A percentile compares a stretch with the other conserved stretches of the same genome.
Conservation (phyloP, 2,797 vertebrate genomes). For the Lycodopsis pacificus region DNA sequence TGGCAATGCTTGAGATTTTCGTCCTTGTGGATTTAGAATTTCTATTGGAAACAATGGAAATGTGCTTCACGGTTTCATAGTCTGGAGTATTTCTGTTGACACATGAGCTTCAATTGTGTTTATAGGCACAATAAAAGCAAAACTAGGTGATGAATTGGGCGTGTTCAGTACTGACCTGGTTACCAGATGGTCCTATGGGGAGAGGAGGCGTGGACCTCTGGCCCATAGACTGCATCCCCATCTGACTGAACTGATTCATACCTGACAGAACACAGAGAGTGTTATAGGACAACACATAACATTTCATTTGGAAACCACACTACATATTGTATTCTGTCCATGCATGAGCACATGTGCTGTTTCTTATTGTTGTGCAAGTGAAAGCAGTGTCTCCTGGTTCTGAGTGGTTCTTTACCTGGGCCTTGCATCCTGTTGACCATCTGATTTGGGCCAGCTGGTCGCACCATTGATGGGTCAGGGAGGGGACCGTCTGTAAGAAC, state of each 20-base stretch:
- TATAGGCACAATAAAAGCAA: not conserved
- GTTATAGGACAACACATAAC: not conserved
- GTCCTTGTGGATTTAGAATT: not conserved
- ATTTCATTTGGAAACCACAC: not conserved
- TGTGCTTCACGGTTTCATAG: not conserved
- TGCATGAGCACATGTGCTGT: not conserved
- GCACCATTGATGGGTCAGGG: slow-evolving; percentile 90
- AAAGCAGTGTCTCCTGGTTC: not conserved
- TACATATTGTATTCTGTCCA: not conserved
- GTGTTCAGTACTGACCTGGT: slow-evolving; percentile 85
- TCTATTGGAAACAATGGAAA: not conserved
- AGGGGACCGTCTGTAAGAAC: slow-evolving; percentile 89
- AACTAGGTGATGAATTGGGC: not conserved
- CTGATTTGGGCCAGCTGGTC: slow-evolving; percentile 91
- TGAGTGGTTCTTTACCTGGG: slow-evolving; percentile 70
- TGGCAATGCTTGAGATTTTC: not conserved
- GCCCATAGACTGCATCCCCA: slow-evolving; percentile 89
- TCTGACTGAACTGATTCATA: slow-evolving; percentile 94
- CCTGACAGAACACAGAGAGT: slow-evolving; percentile 76
- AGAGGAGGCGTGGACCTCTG: slow-evolving; percentile 95
- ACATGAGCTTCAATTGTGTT: slow-evolving; percentile 2
- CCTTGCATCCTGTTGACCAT: slow-evolving; percentile 93
- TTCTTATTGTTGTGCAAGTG: not conserved
- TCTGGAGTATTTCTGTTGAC: no score
- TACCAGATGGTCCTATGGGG: slow-evolving; percentile 89